phyloP scores from a whole-genome alignment of 2,113 vertebrate genomes.

The Scytalopus superciliaris region DNA sequence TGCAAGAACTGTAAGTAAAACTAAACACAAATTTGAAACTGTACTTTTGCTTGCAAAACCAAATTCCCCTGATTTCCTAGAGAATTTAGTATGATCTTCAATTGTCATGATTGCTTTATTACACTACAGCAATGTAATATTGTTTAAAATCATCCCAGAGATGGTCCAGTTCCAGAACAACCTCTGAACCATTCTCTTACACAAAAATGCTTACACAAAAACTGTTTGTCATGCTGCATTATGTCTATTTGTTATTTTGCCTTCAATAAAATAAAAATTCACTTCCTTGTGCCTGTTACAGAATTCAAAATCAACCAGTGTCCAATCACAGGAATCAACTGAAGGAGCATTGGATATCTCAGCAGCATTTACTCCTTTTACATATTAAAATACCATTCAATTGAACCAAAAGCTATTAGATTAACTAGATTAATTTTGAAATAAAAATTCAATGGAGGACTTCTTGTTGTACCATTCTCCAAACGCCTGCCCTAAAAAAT shows the following conservation, averaged over 20 bases:
- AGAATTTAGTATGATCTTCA: background rate
- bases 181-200: background rate
- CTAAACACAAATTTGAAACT: background rate
- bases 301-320: background rate
- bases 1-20: background rate
- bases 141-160: background rate
- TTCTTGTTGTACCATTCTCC: background rate
- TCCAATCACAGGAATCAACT: background rate
- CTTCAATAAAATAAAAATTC: background rate
- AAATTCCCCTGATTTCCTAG: background rate
- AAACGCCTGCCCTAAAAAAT: background rate
- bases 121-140: background rate
- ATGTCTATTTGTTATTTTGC: background rate
- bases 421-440: background rate
- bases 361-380: background rate
- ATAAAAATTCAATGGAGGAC: background rate
- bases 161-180: background rate
- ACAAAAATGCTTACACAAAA: background rate
- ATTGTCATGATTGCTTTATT: background rate
- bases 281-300: background rate
- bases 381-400: background rate
- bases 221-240: background rate
- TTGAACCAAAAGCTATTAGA: background rate
- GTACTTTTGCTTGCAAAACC: background rate
- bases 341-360: fast-evolving